Evolutionary conservation across 2,797 vertebrate genomes (phyloP), one percentile per base, ranked within the genome.

Genomic region (Zenarchopterus dispar): DNA sequence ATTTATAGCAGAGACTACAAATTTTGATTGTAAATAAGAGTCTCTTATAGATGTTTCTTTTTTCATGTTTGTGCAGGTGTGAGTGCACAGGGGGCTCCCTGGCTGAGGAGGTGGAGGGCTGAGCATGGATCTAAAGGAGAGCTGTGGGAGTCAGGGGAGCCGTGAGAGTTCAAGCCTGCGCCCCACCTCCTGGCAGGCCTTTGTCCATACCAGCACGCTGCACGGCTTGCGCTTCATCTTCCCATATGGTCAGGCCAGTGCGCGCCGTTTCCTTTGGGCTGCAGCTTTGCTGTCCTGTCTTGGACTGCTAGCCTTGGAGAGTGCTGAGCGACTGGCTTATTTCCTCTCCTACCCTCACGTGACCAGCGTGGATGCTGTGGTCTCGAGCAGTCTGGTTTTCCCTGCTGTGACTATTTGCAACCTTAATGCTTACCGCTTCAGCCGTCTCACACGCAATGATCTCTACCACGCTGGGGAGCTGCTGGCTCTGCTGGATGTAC

Each of bases 261-360:
- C 91, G 2, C 95, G 97, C 2, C 96, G 97, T 42, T 88, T 96
- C 67, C 92, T 99, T 47, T 99, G 97, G 97, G 96, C 95, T 0
- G 67, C 91, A 57, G 96, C 95, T 51, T 95, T 99, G 49, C 89
- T 98, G 90, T 93, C 94, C 71, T 97, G 97, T 0, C 31, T 98
- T 75, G 95, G 94, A 77, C 92, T 99, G 47, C 88, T 99, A 62
- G 91, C 95, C 56, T 81, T 99, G 72, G 97, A 99, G 91, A 96
- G 96, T 45, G 93, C 95, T 0, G 97, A 99, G 77, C 91, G 96
- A 6, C 91, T 99, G 82, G 94, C 95, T 47, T 97, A 97, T 84
- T 99, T 98, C 87, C 93, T 99, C 51, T 97, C 97, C 58, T 99
- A 98, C 82, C 97, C 97, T 56, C 97, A 99, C 0, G 95, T 99